phyloP scores from a whole-genome alignment of 2,888 invertebrate species.

The Iphiclides podalirius region DNA sequence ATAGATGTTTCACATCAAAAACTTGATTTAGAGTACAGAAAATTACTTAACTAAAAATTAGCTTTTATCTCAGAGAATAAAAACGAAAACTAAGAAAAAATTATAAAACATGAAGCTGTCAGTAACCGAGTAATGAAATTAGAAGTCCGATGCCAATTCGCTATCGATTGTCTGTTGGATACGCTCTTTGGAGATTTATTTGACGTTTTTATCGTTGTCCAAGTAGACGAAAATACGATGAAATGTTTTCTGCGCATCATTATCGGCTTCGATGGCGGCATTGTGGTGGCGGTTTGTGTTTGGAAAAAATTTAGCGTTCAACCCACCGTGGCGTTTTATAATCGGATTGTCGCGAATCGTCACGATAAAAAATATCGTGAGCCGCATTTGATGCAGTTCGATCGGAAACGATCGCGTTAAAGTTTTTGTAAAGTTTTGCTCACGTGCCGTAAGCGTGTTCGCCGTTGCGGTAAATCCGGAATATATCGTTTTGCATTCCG shows the following conservation, averaged over 20 bases:
- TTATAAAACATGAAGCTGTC: too few relatives aligned
- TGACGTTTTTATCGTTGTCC: not conserved
- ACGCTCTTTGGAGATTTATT: not conserved
- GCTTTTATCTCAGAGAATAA: too few relatives aligned
- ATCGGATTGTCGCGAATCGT: constrained; percentile 3
- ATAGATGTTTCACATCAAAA: too few relatives aligned
- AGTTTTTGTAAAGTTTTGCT: constrained; percentile 51
- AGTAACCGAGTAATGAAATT: constrained; percentile 1
- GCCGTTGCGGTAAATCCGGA: constrained; percentile 43
- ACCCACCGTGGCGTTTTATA: too few relatives aligned
- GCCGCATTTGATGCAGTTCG: constrained; percentile 51
- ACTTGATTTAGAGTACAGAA: too few relatives aligned
- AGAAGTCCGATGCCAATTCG: not conserved
- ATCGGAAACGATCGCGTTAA: constrained; percentile 65
- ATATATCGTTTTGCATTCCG: constrained; percentile 37
- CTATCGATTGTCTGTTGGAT: not conserved
- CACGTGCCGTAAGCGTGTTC: constrained; percentile 40
- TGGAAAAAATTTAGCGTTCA: too few relatives aligned
- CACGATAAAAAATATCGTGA: constrained; percentile 35
- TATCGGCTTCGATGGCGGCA: too few relatives aligned
- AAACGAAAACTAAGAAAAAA: too few relatives aligned
- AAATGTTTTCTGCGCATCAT: too few relatives aligned
- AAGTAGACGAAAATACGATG: too few relatives aligned
- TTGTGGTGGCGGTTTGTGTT: too few relatives aligned
- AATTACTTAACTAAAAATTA: too few relatives aligned